Base-by-base conservation (phyloP, 2,888 invertebrate species). In the Microctonus brassicae region DNA sequence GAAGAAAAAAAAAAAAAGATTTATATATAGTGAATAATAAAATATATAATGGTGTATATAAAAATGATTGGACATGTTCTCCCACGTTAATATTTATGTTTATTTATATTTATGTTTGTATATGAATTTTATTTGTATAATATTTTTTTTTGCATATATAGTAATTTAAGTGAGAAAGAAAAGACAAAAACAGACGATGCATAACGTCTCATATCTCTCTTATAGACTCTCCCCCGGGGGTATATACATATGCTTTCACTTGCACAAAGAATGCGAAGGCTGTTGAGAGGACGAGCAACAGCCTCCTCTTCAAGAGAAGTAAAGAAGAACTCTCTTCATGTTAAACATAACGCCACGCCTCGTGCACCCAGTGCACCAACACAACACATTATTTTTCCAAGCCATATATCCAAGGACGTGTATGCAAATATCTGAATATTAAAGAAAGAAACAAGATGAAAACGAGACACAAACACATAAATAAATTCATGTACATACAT, bases 261-360 rank as follows among this genome's bases (percentile, higher is more conserved):
- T 69, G 65, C 71, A 71, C 73, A 47, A 84, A 84, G 84, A 84
- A 84, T 84, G 84, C 81, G 84, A 84, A 84, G 84, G 84, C 83
- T 84, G 82, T 76, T 67, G 71, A 17, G 47, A 72, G 71, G 71
- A 72, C 71, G 67, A 72, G 71, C 62, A 71, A 61, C 66, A 71
- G 71, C 61, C 62, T 55, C 58, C 17, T 34, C 29, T 29, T 58
- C 58, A 58, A n/a, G 58, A 58, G 58, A 33, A 47, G 42, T 53
- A 29, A 29, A 29, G 53, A 47, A 47, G 47, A 47, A 47, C 17
- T 47, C 66, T 57, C 36, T 22, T 34, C 26, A 22, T 57, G 66
- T 47, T 65, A 64, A 64, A 64, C 42, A 66, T 64, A 52, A 65
- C 61, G 71, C 71, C 71, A 71, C 66, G 71, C 61, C 66, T 66